Evolutionary conservation across 2,888 invertebrate species (phyloP), one percentile per base, ranked within the genome.

Genomic region (Hipparchia sbordonii): DNA sequence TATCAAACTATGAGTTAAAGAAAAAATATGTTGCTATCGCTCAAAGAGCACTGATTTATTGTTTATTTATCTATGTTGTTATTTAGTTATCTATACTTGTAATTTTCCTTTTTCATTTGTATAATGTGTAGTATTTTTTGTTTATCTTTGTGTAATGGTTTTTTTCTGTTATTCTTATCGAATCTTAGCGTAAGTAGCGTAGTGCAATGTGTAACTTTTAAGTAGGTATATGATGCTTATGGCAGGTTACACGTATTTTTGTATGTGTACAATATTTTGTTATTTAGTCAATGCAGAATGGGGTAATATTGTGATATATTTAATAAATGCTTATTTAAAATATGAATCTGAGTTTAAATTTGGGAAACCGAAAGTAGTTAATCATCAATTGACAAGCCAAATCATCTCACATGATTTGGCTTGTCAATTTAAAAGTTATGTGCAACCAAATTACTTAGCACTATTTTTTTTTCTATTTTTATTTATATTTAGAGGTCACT

Each of bases 161-260:
- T 57, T 65, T 75, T 56, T 68, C 61, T 72, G 56, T 69, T 67
- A 62, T 66, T 71, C 69, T 65, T 71, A 69, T 72, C 46, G 51
- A 46, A 46, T 73, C 65, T 56, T 74, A 23, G 23, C 23, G 23
- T 23, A 23, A 23, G 23, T 23, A 23, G 23, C 23, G 23, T 23
- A 23, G 23, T 23, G 23, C 23, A 23, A 23, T 77, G 74, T 74
- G 78, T 77, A 75, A 72, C 67, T 67, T 62, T 67, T n/a, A 12
- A 68, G 39, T 39, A 4, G 67, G 67, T 54, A 23, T 54, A 57
- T 62, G 45, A 33, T 60, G 59, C 23, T n/a, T 33, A 12, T 5
- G 10, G 12, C 13, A 60, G 48, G 46, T 45, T 56, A 52, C 66
- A 72, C 52, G 8, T 67, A 39, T 60, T 23, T 67, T 61, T 54